phyloP scores from a whole-genome alignment of 2,888 invertebrate species.

The Napeogenes sylphis region DNA sequence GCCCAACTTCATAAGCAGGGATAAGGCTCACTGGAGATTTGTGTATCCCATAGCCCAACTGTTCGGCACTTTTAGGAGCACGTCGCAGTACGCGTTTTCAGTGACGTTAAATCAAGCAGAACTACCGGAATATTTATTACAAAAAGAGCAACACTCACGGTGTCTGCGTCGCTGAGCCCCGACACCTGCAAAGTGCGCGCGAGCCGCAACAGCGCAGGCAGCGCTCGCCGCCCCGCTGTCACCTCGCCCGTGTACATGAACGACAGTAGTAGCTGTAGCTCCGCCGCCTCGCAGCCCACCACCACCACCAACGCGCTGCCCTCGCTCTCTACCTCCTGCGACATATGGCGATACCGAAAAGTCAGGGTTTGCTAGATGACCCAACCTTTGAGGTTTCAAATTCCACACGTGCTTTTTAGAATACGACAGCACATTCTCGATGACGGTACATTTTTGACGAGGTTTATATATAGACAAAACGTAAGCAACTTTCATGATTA shows the following conservation, averaged over 20 bases:
- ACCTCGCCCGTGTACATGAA: slow-evolving; percentile 95
- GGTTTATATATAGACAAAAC: background rate
- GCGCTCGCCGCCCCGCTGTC: slow-evolving; percentile 84
- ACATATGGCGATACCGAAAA: background rate
- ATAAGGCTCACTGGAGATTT: too few relatives aligned
- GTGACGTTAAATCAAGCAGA: too few relatives aligned
- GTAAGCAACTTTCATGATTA: too few relatives aligned
- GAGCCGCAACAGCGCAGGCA: slow-evolving; percentile 85
- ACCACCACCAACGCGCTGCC: slow-evolving; percentile 85
- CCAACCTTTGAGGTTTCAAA: too few relatives aligned
- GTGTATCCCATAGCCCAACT: too few relatives aligned
- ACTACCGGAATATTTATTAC: too few relatives aligned
- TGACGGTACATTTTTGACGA: background rate
- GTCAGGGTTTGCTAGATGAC: background rate
- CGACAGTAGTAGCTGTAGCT: slow-evolving; percentile 85
- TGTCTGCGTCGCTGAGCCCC: slow-evolving; percentile 84
- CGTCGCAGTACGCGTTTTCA: too few relatives aligned
- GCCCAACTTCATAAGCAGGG: too few relatives aligned
- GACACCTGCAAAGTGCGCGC: slow-evolving; percentile 89
- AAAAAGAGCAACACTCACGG: slow-evolving; percentile 72
- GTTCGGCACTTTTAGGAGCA: too few relatives aligned
- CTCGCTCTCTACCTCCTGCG: slow-evolving; percentile 82
- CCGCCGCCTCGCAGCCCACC: slow-evolving; percentile 83
- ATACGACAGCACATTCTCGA: too few relatives aligned
- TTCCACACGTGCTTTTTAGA: too few relatives aligned